phyloP scores from a whole-genome alignment of 2,797 vertebrate species.

The Otolemur crassicaudatus region DNA sequence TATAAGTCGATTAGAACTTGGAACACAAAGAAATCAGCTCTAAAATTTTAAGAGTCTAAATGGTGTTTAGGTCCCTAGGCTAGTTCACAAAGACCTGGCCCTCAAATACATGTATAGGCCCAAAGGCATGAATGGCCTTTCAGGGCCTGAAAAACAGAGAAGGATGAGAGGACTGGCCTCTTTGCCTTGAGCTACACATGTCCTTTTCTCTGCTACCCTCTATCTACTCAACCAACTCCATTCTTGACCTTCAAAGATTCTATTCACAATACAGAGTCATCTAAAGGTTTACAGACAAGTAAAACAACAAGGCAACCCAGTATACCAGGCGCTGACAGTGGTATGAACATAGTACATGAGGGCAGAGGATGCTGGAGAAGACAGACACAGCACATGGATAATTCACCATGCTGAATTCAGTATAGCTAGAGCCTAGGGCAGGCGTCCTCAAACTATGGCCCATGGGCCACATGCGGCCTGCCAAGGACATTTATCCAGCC shows the following conservation, averaged over 20 bases:
- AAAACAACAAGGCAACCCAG: not conserved
- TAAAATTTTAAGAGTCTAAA: conserved; percentile 8
- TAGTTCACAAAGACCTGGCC: not conserved
- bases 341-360: not conserved
- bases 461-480: too few relatives aligned
- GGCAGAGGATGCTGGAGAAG: not conserved
- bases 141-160: not conserved
- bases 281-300: not conserved
- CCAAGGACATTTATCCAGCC: too few relatives aligned
- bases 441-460: too few relatives aligned
- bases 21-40: conserved; percentile 51
- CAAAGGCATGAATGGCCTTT: not conserved
- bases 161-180: not conserved
- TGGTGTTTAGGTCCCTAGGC: not conserved
- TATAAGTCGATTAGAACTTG: conserved; percentile 35
- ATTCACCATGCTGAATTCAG: not conserved
- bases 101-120: not conserved
- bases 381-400: not conserved
- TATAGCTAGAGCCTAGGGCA: not conserved
- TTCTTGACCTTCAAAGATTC: not conserved
- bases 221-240: not conserved
- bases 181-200: not conserved
- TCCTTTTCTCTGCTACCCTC: conserved; percentile 4
- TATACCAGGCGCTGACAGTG: not conserved
- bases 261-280: not conserved